Conservation (phyloP, 2,888 invertebrate genomes). For the Rhagophthalmus giganteus region DNA sequence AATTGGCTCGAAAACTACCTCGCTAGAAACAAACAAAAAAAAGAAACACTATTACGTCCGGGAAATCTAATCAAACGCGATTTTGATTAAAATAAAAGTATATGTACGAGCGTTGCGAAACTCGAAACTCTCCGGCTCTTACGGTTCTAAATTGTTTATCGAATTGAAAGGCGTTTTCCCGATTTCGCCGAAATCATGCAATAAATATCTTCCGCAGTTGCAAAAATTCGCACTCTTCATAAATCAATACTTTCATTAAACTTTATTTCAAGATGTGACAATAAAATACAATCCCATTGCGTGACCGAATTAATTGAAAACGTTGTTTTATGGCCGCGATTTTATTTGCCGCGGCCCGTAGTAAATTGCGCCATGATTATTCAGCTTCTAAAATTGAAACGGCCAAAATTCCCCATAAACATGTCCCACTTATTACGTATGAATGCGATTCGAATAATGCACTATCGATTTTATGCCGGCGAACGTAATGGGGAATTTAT, state of each 20-base stretch:
- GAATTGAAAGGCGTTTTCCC: conserved; percentile 4
- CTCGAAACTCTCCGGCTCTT: too few species aligned
- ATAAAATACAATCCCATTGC: conserved; percentile 39
- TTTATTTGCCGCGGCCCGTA: conserved; percentile 24
- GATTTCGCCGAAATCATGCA: background rate
- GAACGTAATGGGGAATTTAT: background rate
- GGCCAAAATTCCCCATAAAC: conserved; percentile 14
- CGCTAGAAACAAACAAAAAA: too few species aligned
- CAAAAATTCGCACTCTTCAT: conserved; percentile 25
- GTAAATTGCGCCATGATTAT: conserved; percentile 21
- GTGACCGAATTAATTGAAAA: conserved; percentile 38
- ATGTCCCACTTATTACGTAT: conserved; percentile 1
- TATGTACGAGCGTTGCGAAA: too few species aligned
- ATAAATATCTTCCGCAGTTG: conserved; percentile 10
- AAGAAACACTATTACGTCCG: too few species aligned
- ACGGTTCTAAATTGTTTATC: background rate
- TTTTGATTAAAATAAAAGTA: too few species aligned
- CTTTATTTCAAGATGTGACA: conserved; percentile 38
- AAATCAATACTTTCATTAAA: conserved; percentile 32
- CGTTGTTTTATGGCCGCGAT: conserved; percentile 30
- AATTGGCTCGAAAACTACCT: too few species aligned
- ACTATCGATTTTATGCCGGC: conserved; percentile 10
- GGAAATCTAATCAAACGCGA: too few species aligned
- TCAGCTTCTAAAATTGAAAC: conserved; percentile 21
- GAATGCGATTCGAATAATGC: conserved; percentile 3